Percentiles rank a stretch among this genome's conserved stretches.
phyloP scores from a whole-genome alignment of 2,888 invertebrate genomes.

The Tortrix viridana region DNA sequence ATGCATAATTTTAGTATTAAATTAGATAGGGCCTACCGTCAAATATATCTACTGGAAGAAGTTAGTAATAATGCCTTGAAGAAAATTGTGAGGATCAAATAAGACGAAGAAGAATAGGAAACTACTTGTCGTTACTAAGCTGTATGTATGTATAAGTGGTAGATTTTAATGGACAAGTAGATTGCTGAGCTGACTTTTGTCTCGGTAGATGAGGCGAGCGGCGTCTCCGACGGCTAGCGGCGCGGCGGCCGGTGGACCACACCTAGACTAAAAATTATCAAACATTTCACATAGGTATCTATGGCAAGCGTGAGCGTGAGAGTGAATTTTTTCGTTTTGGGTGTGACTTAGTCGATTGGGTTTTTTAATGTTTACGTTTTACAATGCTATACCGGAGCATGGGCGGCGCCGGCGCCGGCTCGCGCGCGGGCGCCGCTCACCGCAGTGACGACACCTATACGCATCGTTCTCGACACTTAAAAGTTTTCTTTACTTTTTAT shows the following conservation, averaged over 20 bases:
- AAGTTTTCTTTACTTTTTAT: conserved; percentile 78
- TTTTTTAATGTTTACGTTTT: conserved; percentile 84
- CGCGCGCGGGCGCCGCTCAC: conserved; percentile 74
- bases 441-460: conserved; percentile 70
- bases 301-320: conserved; percentile 85
- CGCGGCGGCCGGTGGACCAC: conserved; percentile 78
- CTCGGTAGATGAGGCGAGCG: conserved; percentile 84
- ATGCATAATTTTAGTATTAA: too few species aligned
- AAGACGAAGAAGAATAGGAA: background rate
- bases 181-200: conserved; percentile 80
- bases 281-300: conserved; percentile 85
- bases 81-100: background rate
- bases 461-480: conserved; percentile 82
- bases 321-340: conserved; percentile 85
- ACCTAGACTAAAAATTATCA: conserved; percentile 80
- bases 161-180: conserved; percentile 48
- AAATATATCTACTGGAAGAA: too few species aligned
- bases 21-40: too few species aligned
- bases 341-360: conserved; percentile 85
- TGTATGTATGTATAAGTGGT: conserved; percentile 41
- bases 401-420: conserved; percentile 72
- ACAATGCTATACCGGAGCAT: conserved; percentile 75
- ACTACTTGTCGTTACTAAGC: background rate
- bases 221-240: conserved; percentile 74
- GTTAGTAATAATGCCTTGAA: too few species aligned